Percentiles rank a stretch among this genome's conserved stretches.
Evolutionary conservation across 2,797 vertebrate genomes (phyloP).

Genomic region (Nasua narica): DNA sequence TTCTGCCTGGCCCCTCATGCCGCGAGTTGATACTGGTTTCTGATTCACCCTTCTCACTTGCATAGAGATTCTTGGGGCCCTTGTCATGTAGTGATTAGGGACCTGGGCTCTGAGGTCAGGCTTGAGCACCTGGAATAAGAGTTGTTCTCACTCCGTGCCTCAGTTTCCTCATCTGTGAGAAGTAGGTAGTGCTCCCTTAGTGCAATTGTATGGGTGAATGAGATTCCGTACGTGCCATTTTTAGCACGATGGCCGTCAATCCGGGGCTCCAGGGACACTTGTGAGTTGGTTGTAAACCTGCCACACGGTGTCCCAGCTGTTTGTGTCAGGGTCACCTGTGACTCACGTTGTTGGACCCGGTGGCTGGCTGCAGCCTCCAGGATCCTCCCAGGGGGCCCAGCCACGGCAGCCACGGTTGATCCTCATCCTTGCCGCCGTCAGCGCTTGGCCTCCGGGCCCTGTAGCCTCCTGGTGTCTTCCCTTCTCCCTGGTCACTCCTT

Average conservation of each 20-base stretch:
- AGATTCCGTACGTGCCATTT: fast-evolving
- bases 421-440: fast-evolving
- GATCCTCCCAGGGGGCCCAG: not conserved
- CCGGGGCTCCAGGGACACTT: fast-evolving
- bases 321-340: fast-evolving
- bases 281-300: not conserved
- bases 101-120: not conserved
- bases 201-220: fast-evolving
- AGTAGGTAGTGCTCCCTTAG: fast-evolving
- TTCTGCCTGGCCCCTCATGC: not conserved
- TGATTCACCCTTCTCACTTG: not conserved
- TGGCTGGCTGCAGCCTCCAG: not conserved
- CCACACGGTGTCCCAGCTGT: fast-evolving
- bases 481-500: not conserved
- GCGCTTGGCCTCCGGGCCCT: not conserved
- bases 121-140: fast-evolving
- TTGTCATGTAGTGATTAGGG: fast-evolving
- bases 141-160: not conserved
- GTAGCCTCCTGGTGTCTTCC: fast-evolving
- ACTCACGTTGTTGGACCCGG: fast-evolving
- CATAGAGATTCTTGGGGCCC: not conserved
- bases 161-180: not conserved
- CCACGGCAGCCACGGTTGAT: fast-evolving
- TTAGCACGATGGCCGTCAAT: not conserved
- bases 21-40: fast-evolving